Percentiles rank a stretch among this genome's conserved stretches.
phyloP scores from a whole-genome alignment of 2,888 invertebrate genomes.

The Apocheima hispidaria region DNA sequence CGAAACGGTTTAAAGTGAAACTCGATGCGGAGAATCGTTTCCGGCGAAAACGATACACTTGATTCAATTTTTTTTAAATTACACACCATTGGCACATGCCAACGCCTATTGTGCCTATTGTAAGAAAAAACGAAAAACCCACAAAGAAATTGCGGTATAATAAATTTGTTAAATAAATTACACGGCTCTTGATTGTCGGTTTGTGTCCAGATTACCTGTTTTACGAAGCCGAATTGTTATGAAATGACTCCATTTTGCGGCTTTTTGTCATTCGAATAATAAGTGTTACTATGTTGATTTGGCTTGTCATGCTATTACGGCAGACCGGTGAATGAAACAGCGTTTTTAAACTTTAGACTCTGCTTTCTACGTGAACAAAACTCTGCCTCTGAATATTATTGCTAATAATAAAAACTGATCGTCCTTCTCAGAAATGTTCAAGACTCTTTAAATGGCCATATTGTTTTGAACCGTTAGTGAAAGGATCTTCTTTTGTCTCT shows the following conservation, averaged over 20 bases:
- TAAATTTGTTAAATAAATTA: slow-evolving; percentile 81
- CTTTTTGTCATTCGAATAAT: slow-evolving; percentile 73
- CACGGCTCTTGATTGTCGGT: slow-evolving; percentile 77
- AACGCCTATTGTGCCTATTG: slow-evolving; percentile 79
- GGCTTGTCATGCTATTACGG: slow-evolving; percentile 73
- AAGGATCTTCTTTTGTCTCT: slow-evolving; percentile 30
- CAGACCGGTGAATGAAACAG: slow-evolving; percentile 70
- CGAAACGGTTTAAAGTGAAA: slow-evolving; percentile 72
- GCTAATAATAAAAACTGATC: slow-evolving; percentile 34
- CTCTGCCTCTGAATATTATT: slow-evolving; percentile 28
- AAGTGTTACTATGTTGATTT: slow-evolving; percentile 73
- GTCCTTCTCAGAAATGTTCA: slow-evolving; percentile 45
- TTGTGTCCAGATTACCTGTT: slow-evolving; percentile 81
- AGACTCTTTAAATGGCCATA: slow-evolving; percentile 24
- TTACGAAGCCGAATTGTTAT: slow-evolving; percentile 73
- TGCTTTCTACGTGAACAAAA: slow-evolving; percentile 55
- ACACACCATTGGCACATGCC: slow-evolving; percentile 78
- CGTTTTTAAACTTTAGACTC: slow-evolving; percentile 63
- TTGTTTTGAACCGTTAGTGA: slow-evolving; percentile 33
- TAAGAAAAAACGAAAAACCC: slow-evolving; percentile 64
- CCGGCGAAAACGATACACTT: slow-evolving; percentile 53
- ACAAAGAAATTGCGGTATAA: slow-evolving; percentile 77
- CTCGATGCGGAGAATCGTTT: slow-evolving; percentile 65
- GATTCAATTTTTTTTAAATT: slow-evolving; percentile 63
- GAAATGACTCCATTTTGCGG: slow-evolving; percentile 80